A percentile compares a stretch with the other conserved stretches of the same genome.
These are phyloP conservation scores for Magallana angulata DNA, from an alignment of 1,140 invertebrate genomes.

Conservation along the genomic window DNA sequence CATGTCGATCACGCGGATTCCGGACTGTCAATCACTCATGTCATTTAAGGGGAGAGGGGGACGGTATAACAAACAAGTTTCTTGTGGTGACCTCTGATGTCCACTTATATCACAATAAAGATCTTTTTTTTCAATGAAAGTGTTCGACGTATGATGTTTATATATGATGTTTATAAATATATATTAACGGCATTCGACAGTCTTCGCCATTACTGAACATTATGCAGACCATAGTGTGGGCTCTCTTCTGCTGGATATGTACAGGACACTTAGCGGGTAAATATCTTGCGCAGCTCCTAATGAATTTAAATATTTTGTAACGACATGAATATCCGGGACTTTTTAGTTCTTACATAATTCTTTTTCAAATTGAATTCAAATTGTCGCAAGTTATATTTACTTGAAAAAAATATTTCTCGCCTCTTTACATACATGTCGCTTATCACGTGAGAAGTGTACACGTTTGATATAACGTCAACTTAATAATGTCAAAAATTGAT, in stretches of 20 bases:
- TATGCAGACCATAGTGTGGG: neutral
- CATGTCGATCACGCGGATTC: neutral
- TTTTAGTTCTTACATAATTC: too few species aligned
- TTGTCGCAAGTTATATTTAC: too few species aligned
- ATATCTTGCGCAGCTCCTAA: too few species aligned
- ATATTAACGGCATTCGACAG: neutral
- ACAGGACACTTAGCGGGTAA: slow-evolving; percentile 3
- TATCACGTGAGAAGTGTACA: too few species aligned
- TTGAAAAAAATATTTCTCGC: too few species aligned
- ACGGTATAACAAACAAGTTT: neutral
- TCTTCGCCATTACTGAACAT: neutral
- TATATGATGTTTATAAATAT: slow-evolving; percentile 14
- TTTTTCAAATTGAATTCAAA: too few species aligned
- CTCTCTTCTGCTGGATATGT: neutral
- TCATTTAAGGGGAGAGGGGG: neutral
- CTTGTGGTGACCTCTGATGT: neutral
- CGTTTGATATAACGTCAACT: too few species aligned
- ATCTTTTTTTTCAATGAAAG: slow-evolving; percentile 19
- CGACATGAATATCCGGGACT: too few species aligned
- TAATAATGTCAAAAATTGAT: too few species aligned
- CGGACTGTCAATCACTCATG: neutral
- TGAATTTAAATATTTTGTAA: too few species aligned
- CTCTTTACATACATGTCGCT: too few species aligned
- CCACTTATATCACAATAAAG: neutral
- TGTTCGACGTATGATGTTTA: neutral